These are phyloP conservation scores for Rhagonycha lutea DNA, from an alignment of 2,888 invertebrate species.

Conservation along the genomic window DNA sequence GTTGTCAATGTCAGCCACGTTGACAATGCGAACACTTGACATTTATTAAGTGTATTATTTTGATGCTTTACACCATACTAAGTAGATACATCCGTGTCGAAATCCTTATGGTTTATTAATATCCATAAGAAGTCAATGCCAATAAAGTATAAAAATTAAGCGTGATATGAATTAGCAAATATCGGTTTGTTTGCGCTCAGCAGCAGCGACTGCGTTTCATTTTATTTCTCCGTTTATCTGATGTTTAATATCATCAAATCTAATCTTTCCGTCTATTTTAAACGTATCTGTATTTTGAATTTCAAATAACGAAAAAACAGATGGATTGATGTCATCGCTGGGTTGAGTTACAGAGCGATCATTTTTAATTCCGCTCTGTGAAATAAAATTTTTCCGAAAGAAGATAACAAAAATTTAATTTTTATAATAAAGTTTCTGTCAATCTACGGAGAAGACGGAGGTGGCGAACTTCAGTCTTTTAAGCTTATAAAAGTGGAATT, in stretches of 20 bases:
- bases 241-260: background rate
- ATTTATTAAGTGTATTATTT: background rate
- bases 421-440: too few species aligned
- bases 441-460: too few species aligned
- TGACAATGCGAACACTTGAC: background rate
- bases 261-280: background rate
- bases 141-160: background rate
- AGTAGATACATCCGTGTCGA: background rate
- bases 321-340: too few species aligned
- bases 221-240: background rate
- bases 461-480: too few species aligned
- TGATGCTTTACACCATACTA: background rate
- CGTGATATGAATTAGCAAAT: background rate
- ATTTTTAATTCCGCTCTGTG: too few species aligned
- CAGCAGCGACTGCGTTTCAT: background rate
- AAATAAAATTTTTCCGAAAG: too few species aligned
- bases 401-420: too few species aligned
- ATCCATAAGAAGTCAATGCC: background rate
- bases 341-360: too few species aligned
- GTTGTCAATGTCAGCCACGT: conserved; percentile 8
- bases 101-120: background rate
- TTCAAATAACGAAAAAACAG: too few species aligned
- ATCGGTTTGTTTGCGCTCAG: background rate
- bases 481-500: background rate
- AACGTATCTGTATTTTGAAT: too few species aligned